A percentile compares a stretch with the other conserved stretches of the same genome.
phyloP scores from a whole-genome alignment of 2,888 invertebrate species.

The Drosophila parthenogenetica region DNA sequence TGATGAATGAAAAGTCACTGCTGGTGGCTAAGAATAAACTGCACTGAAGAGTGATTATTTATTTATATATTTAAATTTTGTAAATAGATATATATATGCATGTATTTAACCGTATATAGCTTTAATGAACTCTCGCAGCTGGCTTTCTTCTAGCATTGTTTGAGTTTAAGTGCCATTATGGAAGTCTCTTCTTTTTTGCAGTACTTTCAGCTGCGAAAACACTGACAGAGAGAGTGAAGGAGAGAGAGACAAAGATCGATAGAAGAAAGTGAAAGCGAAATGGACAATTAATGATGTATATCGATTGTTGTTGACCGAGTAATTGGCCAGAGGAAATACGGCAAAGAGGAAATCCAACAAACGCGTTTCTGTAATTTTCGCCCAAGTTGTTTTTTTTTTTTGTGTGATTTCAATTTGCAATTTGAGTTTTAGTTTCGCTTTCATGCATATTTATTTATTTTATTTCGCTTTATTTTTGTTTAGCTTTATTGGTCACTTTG shows the following conservation, averaged over 20 bases:
- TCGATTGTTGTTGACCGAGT: constrained; percentile 28
- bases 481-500: constrained; percentile 34
- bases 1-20: background rate
- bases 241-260: constrained; percentile 24
- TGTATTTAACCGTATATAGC: background rate
- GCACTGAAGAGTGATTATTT: background rate
- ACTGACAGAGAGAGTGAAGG: background rate
- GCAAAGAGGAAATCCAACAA: constrained; percentile 40
- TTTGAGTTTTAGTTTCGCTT: constrained; percentile 5
- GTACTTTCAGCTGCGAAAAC: background rate
- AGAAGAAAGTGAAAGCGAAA: constrained; percentile 54
- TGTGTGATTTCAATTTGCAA: background rate
- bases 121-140: constrained; percentile 20
- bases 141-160: constrained; percentile 37
- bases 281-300: constrained; percentile 54
- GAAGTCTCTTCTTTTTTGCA: constrained; percentile 28
- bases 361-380: constrained; percentile 46
- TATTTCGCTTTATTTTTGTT: constrained; percentile 1
- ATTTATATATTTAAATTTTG: background rate
- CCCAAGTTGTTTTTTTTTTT: background rate
- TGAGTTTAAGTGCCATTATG: constrained; percentile 31
- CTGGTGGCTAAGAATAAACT: constrained; percentile 4
- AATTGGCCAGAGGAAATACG: constrained; percentile 32
- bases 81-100: background rate
- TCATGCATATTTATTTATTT: background rate